Conservation (phyloP, 2,888 invertebrate genomes). For the Octonoba sinensis region DNA sequence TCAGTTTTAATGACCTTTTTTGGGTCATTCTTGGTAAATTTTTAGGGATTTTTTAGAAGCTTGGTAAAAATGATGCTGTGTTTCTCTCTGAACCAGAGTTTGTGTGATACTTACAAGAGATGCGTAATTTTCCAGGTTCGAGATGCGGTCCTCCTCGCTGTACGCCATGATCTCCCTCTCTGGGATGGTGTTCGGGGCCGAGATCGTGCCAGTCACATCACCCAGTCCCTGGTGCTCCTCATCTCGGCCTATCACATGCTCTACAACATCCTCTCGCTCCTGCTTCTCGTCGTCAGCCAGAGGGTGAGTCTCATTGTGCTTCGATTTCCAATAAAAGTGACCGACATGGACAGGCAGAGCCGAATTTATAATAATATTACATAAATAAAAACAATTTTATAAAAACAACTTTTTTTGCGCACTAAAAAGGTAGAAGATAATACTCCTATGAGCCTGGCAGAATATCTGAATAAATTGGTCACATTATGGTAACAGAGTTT, state of each 20-base stretch:
- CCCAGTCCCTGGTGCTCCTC: conserved; percentile 66
- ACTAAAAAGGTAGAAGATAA: no score
- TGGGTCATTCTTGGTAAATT: no score
- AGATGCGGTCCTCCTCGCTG: conserved; percentile 30
- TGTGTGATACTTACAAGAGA: not conserved
- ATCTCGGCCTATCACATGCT: conserved; percentile 66
- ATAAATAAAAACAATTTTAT: no score
- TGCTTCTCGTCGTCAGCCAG: conserved; percentile 64
- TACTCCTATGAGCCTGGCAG: no score
- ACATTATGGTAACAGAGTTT: no score
- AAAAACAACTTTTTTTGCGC: no score
- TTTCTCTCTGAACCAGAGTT: not conserved
- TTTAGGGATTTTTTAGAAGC: no score
- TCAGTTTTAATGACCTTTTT: no score
- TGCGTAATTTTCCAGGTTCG: not conserved
- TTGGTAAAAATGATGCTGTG: not conserved
- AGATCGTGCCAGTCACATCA: conserved; percentile 66
- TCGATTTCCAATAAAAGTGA: not conserved
- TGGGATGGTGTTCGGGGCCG: conserved; percentile 64
- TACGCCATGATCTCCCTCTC: conserved; percentile 53
- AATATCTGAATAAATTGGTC: no score
- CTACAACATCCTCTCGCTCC: conserved; percentile 65
- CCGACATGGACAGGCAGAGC: no score
- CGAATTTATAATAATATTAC: no score
- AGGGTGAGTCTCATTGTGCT: conserved; percentile 65